Base-by-base conservation (phyloP, 1,140 invertebrate genomes). In the Luehdorfia chinensis region DNA sequence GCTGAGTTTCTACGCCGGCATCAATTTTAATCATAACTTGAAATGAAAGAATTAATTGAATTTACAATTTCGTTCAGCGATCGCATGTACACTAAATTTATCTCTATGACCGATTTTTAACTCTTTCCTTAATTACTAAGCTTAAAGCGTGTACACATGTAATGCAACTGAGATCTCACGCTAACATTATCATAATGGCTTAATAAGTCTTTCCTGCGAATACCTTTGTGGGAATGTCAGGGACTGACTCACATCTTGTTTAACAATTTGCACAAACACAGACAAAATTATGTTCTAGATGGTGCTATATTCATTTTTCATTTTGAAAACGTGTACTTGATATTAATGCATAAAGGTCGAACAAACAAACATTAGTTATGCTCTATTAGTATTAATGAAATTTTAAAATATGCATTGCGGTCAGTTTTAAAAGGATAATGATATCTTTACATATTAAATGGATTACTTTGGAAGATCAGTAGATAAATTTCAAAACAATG, bases 211-310 rank as follows among this genome's bases (percentile, higher is more conserved):
- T 79, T 73, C 69, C 67, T 62, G 75, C 58, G 59, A 74, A 75
- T 79, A 69, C 74, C 69, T 80, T 78, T 71, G 70, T 75, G 73
- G 73, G 75, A 76, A 81, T 75, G 68, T 68, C 63, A 71, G 66
- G 63, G 59, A 59, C 54, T 77, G 75, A 81, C 48, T 77, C 74
- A 81, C 60, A 53, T 74, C 70, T 61, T 69, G 57, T 61, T 59
- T 51, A 55, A 55, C 63, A 67, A 71, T 67, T 67, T 62, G 56
- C 67, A 18, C 27, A 25, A 11, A 43, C 39, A 43, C 25, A 8
- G 39, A 43, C 23, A 25, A 27, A 41, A 27, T 37, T 21, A 15
- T 19, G 16, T 37, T 21, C 34, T 37, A 16, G 34, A 37, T 19
- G 34, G 34, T 9, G 15, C 34, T 23, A 11, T 4, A 12, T 37